Conservation (phyloP, 2,888 invertebrate genomes). For the Drosophila koepferae region DNA sequence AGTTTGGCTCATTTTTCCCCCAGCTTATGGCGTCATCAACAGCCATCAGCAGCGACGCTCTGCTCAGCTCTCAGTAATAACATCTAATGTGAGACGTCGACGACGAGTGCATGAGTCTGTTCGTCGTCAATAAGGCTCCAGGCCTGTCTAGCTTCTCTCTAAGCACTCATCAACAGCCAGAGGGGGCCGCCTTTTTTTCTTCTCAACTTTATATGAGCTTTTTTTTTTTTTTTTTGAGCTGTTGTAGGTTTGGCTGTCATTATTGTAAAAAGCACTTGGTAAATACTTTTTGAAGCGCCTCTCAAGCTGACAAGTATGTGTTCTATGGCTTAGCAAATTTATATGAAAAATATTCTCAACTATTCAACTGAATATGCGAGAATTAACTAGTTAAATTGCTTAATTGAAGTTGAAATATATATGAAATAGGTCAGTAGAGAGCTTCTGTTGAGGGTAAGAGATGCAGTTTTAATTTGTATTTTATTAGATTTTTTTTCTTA, state of each 20-base stretch:
- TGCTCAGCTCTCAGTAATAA: constrained; percentile 33
- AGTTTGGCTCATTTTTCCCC: constrained; percentile 53
- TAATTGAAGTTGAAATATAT: neutral
- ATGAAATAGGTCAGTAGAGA: neutral
- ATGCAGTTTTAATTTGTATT: too few relatives aligned
- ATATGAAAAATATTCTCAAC: constrained; percentile 63
- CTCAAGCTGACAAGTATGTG: constrained; percentile 65
- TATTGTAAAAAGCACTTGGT: constrained; percentile 75
- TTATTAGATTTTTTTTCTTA: neutral
- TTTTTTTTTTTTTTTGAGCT: constrained; percentile 1
- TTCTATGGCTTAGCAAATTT: constrained; percentile 62
- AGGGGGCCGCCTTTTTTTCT: constrained; percentile 1
- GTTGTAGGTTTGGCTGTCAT: constrained; percentile 45
- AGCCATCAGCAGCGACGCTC: constrained; percentile 27
- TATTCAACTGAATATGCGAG: constrained; percentile 6
- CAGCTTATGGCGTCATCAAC: constrained; percentile 58
- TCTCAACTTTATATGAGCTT: constrained; percentile 55
- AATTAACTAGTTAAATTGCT: neutral
- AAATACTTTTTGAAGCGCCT: constrained; percentile 70
- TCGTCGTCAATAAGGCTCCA: constrained; percentile 31
- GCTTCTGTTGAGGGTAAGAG: neutral
- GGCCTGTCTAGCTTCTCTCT: constrained; percentile 34
- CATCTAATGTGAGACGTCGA: constrained; percentile 58
- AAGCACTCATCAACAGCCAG: constrained; percentile 54
- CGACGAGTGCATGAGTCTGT: neutral